These are phyloP conservation scores for Pollachius pollachius DNA, from an alignment of 2,113 vertebrate species.

Conservation along the genomic window DNA sequence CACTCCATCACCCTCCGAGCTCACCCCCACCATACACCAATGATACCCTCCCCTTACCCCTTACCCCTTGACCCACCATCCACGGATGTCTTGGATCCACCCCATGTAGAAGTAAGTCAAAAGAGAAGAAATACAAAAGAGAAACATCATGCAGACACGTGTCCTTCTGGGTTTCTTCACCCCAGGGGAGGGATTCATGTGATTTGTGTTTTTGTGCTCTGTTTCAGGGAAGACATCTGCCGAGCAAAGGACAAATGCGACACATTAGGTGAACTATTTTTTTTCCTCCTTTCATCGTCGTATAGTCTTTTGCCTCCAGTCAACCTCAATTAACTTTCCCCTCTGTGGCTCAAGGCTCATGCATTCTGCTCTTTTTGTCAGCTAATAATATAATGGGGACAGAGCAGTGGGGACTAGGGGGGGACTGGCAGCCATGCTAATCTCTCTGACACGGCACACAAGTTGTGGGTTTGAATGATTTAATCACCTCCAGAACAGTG, in stretches of 20 bases:
- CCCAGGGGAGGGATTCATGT: too few species aligned
- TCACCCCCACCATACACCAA: too few species aligned
- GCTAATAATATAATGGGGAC: slow-evolving; percentile 60
- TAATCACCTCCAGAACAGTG: slow-evolving; percentile 44
- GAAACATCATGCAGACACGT: too few species aligned
- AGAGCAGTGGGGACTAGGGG: slow-evolving; percentile 45
- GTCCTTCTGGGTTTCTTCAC: too few species aligned
- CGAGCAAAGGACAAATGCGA: slow-evolving; percentile 94
- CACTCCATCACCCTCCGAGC: too few species aligned
- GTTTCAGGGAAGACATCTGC: slow-evolving; percentile 94
- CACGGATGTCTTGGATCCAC: too few species aligned
- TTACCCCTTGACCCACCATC: too few species aligned
- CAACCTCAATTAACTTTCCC: slow-evolving; percentile 34
- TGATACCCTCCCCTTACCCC: too few species aligned
- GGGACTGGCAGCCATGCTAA: slow-evolving; percentile 40
- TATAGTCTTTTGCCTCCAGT: slow-evolving; percentile 18
- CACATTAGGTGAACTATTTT: slow-evolving; percentile 86
- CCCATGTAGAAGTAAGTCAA: neutral
- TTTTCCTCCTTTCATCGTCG: slow-evolving; percentile 15
- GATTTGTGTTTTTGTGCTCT: slow-evolving; percentile 4
- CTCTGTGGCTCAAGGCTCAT: slow-evolving; percentile 28
- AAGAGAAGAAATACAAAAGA: neutral
- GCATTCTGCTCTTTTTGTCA: slow-evolving; percentile 45
- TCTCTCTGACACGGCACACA: slow-evolving; percentile 47
- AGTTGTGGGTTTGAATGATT: slow-evolving; percentile 42